Evolutionary conservation across 2,888 invertebrate genomes (phyloP).

Genomic region (Drosophila falleni): DNA sequence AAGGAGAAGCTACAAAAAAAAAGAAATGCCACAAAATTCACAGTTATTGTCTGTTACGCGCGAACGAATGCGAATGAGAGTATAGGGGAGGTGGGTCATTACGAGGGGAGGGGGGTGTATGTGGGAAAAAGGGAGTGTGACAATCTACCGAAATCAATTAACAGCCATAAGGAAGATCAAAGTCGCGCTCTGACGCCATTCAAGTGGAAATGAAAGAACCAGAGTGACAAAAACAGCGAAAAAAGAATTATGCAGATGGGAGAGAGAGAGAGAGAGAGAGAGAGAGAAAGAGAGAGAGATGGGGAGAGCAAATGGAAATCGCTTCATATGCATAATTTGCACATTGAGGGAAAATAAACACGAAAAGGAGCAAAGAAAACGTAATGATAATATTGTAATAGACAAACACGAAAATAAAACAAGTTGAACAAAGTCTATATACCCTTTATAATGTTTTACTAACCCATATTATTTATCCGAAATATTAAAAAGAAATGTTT

Average conservation of each 20-base stretch:
- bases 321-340: constrained; percentile 59
- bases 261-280: constrained; percentile 1
- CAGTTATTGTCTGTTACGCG: constrained; percentile 46
- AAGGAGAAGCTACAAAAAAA: constrained; percentile 18
- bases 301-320: constrained; percentile 35
- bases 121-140: constrained; percentile 22
- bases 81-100: background rate
- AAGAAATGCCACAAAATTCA: constrained; percentile 40
- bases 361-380: constrained; percentile 31
- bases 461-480: too few species aligned
- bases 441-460: constrained; percentile 3
- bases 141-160: constrained; percentile 58
- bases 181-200: constrained; percentile 40
- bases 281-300: background rate
- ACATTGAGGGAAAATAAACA: constrained; percentile 33
- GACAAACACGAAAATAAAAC: constrained; percentile 7
- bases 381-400: constrained; percentile 37
- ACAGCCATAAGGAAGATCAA: constrained; percentile 58
- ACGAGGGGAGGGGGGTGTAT: background rate
- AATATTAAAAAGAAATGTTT: background rate
- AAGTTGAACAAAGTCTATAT: constrained; percentile 10
- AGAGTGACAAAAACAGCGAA: constrained; percentile 6
- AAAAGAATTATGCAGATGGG: background rate
- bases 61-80: constrained; percentile 19
- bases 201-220: constrained; percentile 46